Base-by-base conservation (phyloP, 2,888 invertebrate species). In the Campopleginae sp. region DNA sequence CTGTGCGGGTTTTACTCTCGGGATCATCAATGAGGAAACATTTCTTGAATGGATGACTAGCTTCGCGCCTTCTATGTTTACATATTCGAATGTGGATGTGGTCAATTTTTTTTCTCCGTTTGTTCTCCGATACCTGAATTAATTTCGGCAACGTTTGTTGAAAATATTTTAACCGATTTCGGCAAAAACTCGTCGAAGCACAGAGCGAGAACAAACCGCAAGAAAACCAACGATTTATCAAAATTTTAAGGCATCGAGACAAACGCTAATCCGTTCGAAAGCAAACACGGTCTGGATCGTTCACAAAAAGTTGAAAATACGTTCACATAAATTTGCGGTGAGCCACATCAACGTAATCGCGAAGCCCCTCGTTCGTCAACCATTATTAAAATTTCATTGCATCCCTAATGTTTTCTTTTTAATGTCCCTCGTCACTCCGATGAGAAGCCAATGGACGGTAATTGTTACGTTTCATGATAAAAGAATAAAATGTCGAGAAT, bases 11-110 rank as follows among this genome's bases (percentile, higher is more conserved):
- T 83, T 88, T 85, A 42, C 86, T 88, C 86, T 87, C 86, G 80
- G 85, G 86, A 85, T 88, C 90, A 86, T 89, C 90, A 87, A 90
- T 87, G 90, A 76, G 80, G 80, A 85, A 83, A 83, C 83, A 71
- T 68, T 68, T 77, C 61, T 77, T 84, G 84, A 84, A 84, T 84
- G 80, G 80, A 81, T 84, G 75, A 84, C 80, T 84, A 33, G 72
- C 14, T 80, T 42, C 65, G 76, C 76, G 72, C n/a, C n/a, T 42
- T 63, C 58, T 71, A 46, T 66, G 46, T 61, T 46, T 44, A 48
- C 48, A 48, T 31, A 51, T 42, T 27, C 7, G 33, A 61, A 12
- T 61, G 31, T 58, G 58, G 33, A 61, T 33, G 17, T 19, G 12
- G 12, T 58, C 14, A 3, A 58, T 27, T 27, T 58, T 58, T 51